Conservation (phyloP, 1,140 invertebrate genomes). For the Pseudomyrmex pallidus region DNA sequence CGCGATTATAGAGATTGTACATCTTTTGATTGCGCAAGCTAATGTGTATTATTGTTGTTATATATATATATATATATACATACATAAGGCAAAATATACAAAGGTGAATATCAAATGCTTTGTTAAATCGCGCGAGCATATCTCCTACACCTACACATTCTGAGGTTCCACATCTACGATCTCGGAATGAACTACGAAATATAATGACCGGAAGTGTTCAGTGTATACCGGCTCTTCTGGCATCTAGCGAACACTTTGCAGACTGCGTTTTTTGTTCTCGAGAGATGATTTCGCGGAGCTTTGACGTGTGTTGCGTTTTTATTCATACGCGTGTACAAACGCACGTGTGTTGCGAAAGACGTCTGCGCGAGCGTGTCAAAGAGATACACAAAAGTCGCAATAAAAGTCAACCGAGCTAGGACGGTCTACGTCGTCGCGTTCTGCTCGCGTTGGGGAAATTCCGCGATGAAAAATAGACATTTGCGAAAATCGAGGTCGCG, state of each 20-base stretch:
- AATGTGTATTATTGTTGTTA: conserved; percentile 64
- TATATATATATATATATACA: conserved; percentile 48
- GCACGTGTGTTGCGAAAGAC: background rate
- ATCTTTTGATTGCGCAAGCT: conserved; percentile 15
- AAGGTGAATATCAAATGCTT: conserved; percentile 56
- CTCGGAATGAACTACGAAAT: background rate
- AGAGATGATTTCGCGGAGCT: background rate
- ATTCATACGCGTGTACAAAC: conserved; percentile 11
- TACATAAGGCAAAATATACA: conserved; percentile 27
- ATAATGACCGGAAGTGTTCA: background rate
- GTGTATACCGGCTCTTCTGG: background rate
- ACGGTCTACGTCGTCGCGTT: conserved; percentile 17
- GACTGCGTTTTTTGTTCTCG: background rate
- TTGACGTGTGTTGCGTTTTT: background rate
- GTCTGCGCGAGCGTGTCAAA: background rate
- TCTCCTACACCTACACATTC: background rate
- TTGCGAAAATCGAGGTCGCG: conserved; percentile 54
- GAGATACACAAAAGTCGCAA: conserved; percentile 43
- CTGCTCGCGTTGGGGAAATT: conserved; percentile 42
- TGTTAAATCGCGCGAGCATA: conserved; percentile 45
- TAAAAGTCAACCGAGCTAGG: conserved; percentile 31
- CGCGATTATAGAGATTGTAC: conserved; percentile 31
- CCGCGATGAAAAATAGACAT: conserved; percentile 60
- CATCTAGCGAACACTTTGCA: background rate
- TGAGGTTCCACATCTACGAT: too few species aligned